Evolutionary conservation across 2,797 vertebrate genomes (phyloP).

Genomic region (Remorina albescens): DNA sequence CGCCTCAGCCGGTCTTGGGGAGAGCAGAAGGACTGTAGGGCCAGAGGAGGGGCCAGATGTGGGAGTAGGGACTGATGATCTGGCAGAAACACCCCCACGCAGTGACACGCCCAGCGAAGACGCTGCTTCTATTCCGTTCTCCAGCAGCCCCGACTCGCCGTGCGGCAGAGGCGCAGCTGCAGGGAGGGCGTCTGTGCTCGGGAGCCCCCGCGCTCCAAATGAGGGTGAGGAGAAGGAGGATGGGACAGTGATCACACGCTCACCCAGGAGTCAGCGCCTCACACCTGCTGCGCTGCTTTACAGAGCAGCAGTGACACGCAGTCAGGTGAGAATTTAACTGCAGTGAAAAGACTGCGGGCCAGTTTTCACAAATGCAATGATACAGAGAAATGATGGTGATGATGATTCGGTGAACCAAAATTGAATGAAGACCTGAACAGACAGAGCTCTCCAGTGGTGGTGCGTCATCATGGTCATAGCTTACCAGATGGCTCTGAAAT

Average conservation of each 20-base stretch:
- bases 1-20: conserved; percentile 81
- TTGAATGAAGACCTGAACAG: background rate
- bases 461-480: background rate
- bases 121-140: conserved; percentile 89
- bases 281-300: conserved; percentile 94
- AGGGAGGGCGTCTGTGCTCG: conserved; percentile 76
- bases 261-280: conserved; percentile 87
- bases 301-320: conserved; percentile 94
- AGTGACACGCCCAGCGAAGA: conserved; percentile 92
- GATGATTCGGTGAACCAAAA: background rate
- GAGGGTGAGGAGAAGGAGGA: conserved; percentile 87
- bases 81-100: conserved; percentile 84
- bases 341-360: background rate
- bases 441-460: background rate
- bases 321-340: conserved; percentile 86
- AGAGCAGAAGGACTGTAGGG: conserved; percentile 62
- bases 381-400: too few relatives aligned
- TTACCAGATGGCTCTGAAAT: conserved; percentile 4
- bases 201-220: conserved; percentile 75
- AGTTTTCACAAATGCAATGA: conserved; percentile 6
- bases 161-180: conserved; percentile 84
- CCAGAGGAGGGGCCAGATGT: conserved; percentile 58
- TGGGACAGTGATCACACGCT: conserved; percentile 82
- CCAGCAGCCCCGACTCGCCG: conserved; percentile 92
- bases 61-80: conserved; percentile 74